These are phyloP conservation scores for Lasaia peninsularis DNA, from an alignment of 1,140 invertebrate species.

Conservation along the genomic window DNA sequence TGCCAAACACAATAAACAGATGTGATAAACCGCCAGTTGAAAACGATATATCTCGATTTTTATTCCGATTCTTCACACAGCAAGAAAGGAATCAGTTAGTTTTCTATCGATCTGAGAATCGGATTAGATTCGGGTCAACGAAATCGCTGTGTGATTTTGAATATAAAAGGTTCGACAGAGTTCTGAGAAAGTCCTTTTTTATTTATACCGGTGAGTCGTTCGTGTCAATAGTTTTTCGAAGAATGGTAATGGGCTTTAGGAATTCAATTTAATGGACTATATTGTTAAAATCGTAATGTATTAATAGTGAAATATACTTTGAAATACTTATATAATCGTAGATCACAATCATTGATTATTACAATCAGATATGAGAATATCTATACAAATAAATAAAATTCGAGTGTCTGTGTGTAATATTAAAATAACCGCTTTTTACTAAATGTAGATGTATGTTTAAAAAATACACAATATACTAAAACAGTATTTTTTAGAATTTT, in stretches of 20 bases:
- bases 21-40: constrained; percentile 21
- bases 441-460: no score
- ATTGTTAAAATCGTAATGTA: no score
- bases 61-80: constrained; percentile 46
- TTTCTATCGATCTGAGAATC: constrained; percentile 46
- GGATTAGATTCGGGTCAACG: constrained; percentile 41
- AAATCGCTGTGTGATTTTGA: constrained; percentile 19
- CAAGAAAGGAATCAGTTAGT: constrained; percentile 40
- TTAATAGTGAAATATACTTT: no score
- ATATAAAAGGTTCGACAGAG: constrained; percentile 4
- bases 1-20: constrained; percentile 60
- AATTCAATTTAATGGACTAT: neutral
- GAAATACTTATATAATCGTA: no score
- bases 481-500: no score
- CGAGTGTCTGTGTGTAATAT: no score
- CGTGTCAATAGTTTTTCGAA: neutral
- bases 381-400: no score
- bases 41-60: constrained; percentile 55
- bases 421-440: no score
- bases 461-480: no score
- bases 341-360: no score
- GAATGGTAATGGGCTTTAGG: neutral
- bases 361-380: no score
- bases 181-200: neutral
- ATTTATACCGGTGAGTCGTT: neutral